Percentiles rank a stretch among this genome's conserved stretches.
phyloP scores from a whole-genome alignment of 1,140 invertebrate genomes.

The Drosophila leontia region DNA sequence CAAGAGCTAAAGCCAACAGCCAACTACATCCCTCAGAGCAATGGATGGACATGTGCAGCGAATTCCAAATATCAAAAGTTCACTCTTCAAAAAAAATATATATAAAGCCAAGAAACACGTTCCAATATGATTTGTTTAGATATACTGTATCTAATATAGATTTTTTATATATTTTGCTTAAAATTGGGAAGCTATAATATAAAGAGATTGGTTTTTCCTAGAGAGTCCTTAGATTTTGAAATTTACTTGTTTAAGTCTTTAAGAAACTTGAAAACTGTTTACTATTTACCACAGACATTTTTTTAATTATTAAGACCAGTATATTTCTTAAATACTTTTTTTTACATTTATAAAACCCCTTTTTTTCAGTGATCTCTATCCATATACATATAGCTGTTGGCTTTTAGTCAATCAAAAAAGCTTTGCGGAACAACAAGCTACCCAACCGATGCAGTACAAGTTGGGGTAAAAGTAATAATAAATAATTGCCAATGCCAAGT shows the following conservation, averaged over 20 bases:
- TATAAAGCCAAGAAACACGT: background rate
- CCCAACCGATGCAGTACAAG: background rate
- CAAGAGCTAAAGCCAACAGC: constrained; percentile 11
- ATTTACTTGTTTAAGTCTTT: no score
- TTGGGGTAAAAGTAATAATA: constrained; percentile 37
- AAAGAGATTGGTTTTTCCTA: background rate
- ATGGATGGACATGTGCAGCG: constrained; percentile 41
- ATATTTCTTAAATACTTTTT: background rate
- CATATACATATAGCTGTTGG: constrained; percentile 6
- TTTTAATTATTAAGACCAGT: background rate
- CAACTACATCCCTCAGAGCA: constrained; percentile 21
- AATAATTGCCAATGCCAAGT: constrained; percentile 45
- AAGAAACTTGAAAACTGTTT: no score
- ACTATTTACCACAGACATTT: no score
- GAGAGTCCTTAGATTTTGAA: background rate
- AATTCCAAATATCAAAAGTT: constrained; percentile 36
- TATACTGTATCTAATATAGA: background rate
- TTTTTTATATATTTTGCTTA: background rate
- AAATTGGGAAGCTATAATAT: background rate
- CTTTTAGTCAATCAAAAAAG: constrained; percentile 31
- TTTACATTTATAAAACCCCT: background rate
- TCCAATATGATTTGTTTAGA: background rate
- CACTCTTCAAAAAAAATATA: constrained; percentile 5
- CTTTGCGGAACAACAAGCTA: constrained; percentile 1
- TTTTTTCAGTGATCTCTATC: constrained; percentile 1